phyloP scores from a whole-genome alignment of 2,113 vertebrate species.

The Alectura lathami region DNA sequence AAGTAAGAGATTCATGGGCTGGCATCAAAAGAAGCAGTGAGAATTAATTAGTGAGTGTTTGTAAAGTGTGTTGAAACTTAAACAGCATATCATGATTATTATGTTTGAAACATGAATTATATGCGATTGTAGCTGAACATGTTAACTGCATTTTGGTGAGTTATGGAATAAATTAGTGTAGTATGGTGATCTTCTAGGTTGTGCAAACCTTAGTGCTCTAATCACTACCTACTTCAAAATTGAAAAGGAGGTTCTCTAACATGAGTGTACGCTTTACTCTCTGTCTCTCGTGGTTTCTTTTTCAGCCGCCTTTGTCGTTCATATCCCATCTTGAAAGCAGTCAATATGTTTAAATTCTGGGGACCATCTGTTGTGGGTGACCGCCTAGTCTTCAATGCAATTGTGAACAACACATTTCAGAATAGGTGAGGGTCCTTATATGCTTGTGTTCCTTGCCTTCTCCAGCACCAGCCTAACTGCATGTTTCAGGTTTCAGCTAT shows the following conservation, averaged over 20 bases:
- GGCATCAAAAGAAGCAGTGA: not conserved
- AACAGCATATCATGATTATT: not conserved
- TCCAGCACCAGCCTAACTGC: not conserved
- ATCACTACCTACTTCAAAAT: not conserved
- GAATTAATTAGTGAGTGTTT: not conserved
- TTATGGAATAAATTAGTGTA: not conserved
- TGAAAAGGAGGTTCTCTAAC: not conserved
- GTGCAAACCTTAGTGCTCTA: not conserved
- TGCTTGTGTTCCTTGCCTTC: not conserved
- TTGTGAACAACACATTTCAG: conserved; percentile 84
- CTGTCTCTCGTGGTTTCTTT: not conserved
- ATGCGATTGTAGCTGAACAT: not conserved
- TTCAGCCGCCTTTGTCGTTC: conserved; percentile 73
- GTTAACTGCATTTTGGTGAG: not conserved
- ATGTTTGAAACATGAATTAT: not conserved
- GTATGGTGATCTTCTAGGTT: not conserved
- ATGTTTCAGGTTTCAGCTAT: not conserved
- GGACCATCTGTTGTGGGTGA: conserved; percentile 81
- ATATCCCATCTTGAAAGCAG: conserved; percentile 72
- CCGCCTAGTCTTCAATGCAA: conserved; percentile 79
- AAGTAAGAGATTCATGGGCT: not conserved
- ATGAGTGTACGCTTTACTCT: not conserved
- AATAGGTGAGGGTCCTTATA: conserved; percentile 62
- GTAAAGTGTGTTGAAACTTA: conserved; percentile 3
- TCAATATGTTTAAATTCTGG: conserved; percentile 85